Conservation (phyloP, 2,113 vertebrate species). For the Cephalopterus ornatus region DNA sequence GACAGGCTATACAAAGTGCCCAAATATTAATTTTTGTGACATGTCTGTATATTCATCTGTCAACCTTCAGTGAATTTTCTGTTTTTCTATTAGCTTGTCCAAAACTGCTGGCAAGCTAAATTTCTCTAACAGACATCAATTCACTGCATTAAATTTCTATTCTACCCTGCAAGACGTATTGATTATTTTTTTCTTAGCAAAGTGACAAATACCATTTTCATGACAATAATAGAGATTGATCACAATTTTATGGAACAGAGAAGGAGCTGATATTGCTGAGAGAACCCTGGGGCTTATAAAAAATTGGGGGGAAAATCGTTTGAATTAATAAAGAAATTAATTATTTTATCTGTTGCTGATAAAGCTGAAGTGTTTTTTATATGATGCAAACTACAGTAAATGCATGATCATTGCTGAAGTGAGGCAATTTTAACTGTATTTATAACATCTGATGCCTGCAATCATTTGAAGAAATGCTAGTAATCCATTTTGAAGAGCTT, state of each 20-base stretch:
- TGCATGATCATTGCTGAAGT: neutral
- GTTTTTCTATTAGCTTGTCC: slow-evolving; percentile 75
- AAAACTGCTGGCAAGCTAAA: slow-evolving; percentile 74
- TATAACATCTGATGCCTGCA: neutral
- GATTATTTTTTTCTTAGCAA: slow-evolving; percentile 74
- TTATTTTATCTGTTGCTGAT: slow-evolving; percentile 66
- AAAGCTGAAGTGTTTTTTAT: slow-evolving; percentile 48
- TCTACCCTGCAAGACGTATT: slow-evolving; percentile 76
- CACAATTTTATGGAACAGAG: slow-evolving; percentile 71
- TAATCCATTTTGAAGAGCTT: neutral
- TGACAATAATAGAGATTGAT: slow-evolving; percentile 83
- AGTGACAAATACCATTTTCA: slow-evolving; percentile 82
- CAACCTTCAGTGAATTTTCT: slow-evolving; percentile 72
- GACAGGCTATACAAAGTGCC: slow-evolving; percentile 68
- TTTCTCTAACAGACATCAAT: slow-evolving; percentile 77
- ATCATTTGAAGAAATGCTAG: neutral
- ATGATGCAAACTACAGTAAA: neutral
- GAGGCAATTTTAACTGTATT: slow-evolving; percentile 26
- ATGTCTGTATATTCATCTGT: slow-evolving; percentile 69
- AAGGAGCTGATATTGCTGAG: slow-evolving; percentile 53
- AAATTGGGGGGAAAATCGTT: slow-evolving; percentile 57
- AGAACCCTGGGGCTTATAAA: slow-evolving; percentile 60
- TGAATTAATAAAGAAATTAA: slow-evolving; percentile 74
- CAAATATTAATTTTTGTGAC: slow-evolving; percentile 73
- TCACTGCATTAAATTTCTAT: slow-evolving; percentile 75